A percentile compares a stretch with the other conserved stretches of the same genome.
These are phyloP conservation scores for Apocheima hispidaria DNA, from an alignment of 2,888 invertebrate genomes.

Conservation along the genomic window DNA sequence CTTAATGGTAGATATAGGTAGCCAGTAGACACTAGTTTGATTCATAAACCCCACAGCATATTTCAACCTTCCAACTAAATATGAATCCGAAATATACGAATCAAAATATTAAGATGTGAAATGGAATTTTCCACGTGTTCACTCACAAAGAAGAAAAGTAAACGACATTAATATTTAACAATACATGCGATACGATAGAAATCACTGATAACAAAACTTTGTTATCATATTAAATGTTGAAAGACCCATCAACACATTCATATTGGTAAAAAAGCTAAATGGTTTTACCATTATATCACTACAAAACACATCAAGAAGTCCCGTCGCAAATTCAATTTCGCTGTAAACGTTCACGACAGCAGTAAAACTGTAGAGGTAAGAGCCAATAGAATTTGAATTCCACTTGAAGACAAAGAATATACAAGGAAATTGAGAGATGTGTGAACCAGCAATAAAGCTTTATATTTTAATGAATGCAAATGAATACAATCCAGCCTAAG, in stretches of 20 bases:
- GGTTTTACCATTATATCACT: slow-evolving; percentile 20
- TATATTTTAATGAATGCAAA: slow-evolving; percentile 30
- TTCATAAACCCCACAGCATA: no score
- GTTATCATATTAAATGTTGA: no score
- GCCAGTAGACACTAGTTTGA: no score
- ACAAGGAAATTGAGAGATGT: slow-evolving; percentile 16
- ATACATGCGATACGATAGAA: no score
- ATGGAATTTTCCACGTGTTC: no score
- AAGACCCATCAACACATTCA: background rate
- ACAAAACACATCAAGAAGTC: slow-evolving; percentile 15
- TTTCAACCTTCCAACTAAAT: no score
- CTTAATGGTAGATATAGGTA: no score
- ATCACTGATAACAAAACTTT: no score
- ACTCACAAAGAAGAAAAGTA: background rate
- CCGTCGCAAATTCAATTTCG: slow-evolving; percentile 28
- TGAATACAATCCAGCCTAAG: slow-evolving; percentile 29
- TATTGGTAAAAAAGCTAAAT: slow-evolving; percentile 8
- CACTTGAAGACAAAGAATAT: slow-evolving; percentile 17
- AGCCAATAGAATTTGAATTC: slow-evolving; percentile 29
- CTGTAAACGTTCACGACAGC: slow-evolving; percentile 21
- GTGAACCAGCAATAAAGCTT: slow-evolving; percentile 9
- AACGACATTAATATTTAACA: no score
- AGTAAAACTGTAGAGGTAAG: slow-evolving; percentile 26
- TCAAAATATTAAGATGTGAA: no score
- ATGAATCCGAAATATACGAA: no score